These are phyloP conservation scores for Smutsia gigantea DNA, from an alignment of 2,797 vertebrate species.

Conservation along the genomic window DNA sequence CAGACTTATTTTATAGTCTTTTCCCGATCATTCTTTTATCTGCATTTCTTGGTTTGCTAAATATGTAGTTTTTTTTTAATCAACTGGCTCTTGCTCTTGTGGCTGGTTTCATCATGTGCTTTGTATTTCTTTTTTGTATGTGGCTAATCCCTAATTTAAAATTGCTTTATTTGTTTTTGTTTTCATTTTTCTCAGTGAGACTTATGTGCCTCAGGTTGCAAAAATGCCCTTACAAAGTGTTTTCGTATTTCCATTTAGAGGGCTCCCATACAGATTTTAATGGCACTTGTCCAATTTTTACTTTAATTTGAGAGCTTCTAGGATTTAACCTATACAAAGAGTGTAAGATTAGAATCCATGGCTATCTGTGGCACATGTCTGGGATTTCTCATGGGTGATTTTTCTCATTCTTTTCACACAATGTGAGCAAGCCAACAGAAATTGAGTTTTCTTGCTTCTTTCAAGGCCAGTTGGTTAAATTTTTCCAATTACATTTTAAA, in stretches of 20 bases:
- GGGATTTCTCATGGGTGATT: not conserved
- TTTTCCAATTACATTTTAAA: not conserved
- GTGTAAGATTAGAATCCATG: not conserved
- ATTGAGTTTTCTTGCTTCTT: not conserved
- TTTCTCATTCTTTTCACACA: not conserved
- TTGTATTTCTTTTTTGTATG: not conserved
- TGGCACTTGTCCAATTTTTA: not conserved
- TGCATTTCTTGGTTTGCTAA: not conserved
- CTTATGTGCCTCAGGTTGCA: not conserved
- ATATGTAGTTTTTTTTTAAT: not conserved
- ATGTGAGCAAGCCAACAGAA: not conserved
- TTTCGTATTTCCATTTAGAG: not conserved
- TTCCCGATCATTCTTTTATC: not conserved
- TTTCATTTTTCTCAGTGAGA: not conserved
- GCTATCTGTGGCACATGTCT: not conserved
- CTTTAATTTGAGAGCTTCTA: not conserved
- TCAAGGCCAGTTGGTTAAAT: not conserved
- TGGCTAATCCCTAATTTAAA: not conserved
- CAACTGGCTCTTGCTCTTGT: not conserved
- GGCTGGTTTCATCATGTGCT: not conserved
- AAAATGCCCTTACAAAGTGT: not conserved
- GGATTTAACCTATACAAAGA: not conserved
- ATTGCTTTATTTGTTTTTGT: not conserved
- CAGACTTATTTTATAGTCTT: not conserved
- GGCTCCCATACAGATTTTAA: not conserved